Conservation (phyloP, 2,797 vertebrate genomes). For the Urocyon cinereoargenteus region DNA sequence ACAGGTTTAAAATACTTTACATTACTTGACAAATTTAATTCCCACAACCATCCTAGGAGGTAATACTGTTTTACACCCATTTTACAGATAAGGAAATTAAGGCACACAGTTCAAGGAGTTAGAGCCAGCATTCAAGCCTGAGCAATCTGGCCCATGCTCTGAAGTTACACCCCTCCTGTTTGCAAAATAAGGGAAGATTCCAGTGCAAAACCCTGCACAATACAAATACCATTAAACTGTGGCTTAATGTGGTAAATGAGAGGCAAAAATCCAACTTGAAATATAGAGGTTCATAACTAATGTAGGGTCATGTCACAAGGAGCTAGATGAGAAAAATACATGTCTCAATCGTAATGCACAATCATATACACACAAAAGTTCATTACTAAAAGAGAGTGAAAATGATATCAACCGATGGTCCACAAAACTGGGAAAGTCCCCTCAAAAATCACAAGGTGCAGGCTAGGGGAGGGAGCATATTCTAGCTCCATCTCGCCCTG, state of each 20-base stretch:
- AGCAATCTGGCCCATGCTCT: not conserved
- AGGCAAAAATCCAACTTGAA: not conserved
- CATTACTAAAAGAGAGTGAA: not conserved
- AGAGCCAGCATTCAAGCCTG: not conserved
- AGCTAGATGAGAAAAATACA: not conserved
- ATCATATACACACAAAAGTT: not conserved
- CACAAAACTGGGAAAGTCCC: not conserved
- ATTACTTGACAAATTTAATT: not conserved
- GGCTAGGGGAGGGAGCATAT: not conserved
- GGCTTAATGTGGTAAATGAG: not conserved
- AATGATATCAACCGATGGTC: not conserved
- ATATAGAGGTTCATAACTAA: not conserved
- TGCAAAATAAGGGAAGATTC: not conserved
- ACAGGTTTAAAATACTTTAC: not conserved
- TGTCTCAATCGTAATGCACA: not conserved
- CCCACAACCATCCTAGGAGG: not conserved
- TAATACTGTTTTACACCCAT: not conserved
- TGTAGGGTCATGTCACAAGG: not conserved
- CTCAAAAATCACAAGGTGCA: not conserved
- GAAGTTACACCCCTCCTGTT: not conserved
- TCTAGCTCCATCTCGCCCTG: not conserved
- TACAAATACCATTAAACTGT: not conserved
- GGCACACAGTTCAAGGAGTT: too few relatives aligned
- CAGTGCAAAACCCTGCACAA: not conserved
- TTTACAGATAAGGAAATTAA: conserved; percentile 2